Base-by-base conservation (phyloP, 2,113 vertebrate genomes). In the Sinosuthora webbiana region DNA sequence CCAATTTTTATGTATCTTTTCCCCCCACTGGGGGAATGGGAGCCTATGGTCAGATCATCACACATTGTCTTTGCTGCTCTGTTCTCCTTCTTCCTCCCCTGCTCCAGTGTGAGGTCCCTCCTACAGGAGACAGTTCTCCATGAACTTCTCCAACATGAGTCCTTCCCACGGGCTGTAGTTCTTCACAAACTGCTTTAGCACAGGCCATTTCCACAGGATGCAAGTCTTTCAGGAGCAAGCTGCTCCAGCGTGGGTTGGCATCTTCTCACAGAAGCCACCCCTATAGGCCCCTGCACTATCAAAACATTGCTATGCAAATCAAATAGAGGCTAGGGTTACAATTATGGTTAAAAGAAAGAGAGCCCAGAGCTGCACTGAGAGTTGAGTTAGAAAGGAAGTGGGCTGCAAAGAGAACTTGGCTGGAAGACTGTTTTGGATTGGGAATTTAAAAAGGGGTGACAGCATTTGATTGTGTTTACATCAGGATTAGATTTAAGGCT, bases 11-110 rank as follows among this genome's bases (percentile, higher is more conserved):
- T 65, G 31, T 30, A 17, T 18, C 5, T 25, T 44, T 22, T 21
- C 9, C 13, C 3, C 11, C 0, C 11, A 24, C 9, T 3, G 27
- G 18, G 8, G 39, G 21, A 14, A 71, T 27, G 10, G 20, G 13
- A 41, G 7, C 20, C 37, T 53, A 39, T 11, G 24, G 8, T 53
- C 45, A 53, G 52, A 22, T 35, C 39, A 42, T 35, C 45, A 37
- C 13, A 35, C n/a, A 45, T 33, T 22, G 16, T 87, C 44, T 82
- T 41, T 70, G 14, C 64, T 70, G 44, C 24, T 82, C 37, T 2
- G 4, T 73, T 71, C n/a, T 53, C 30, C 24, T 49, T 62, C n/a
- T 57, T 85, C 70, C 24, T 60, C 12, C 33, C 12, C 28, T 47
- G 13, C 30, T 77, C 57, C 30, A 65, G 8, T 16, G 10, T 42